Base-by-base conservation (phyloP, 2,797 vertebrate species). In the Centroberyx gerrardi region DNA sequence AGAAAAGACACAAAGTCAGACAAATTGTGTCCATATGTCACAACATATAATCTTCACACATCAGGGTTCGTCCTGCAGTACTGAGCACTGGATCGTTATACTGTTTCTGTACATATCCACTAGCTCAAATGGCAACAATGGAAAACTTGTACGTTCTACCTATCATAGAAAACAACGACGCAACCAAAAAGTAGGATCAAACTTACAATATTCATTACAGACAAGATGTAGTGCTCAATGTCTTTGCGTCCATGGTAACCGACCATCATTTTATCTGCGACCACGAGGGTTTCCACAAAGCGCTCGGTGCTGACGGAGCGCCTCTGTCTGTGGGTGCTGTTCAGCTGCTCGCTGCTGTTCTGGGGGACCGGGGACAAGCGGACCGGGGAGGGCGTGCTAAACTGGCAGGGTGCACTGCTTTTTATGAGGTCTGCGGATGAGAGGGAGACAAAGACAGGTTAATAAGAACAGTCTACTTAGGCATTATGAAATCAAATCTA, bases 131-230 rank as follows among this genome's bases (percentile, higher is more conserved):
- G 46, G 38, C 8, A 40, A 8, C 8, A 8, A 3, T 40, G 8
- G 38, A 48, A 2, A 48, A 48, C 13, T 14, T 3, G 13, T 13
- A 10, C 8, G 42, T 10, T 36, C 33, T 8, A 36, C 33, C 33
- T 36, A 12, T 9, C 7, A 40, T 12, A 40, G 8, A 12, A 27
- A 22, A 60, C 18, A 62, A 40, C 22, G 46, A 49, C 14, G 3
- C 22, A 27, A 70, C 52, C 70, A 81, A 80, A 91, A 88, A 96
- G 88, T 93, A 94, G 95, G 95, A 95, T 96, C 95, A 98, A 97
- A 99, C 98, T 99, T 99, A 99, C 98, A 99, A 99, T 99, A 96
- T 99, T 99, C 98, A 99, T 99, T 82, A 99, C 98, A 59, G 98
- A 98, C 94, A 99, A 87, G 95, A 99, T 96, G 94, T 99, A 99